Percentiles rank a stretch among this genome's conserved stretches.
These are phyloP conservation scores for Hydrotaea diabolus DNA, from an alignment of 2,888 invertebrate species.

Conservation along the genomic window DNA sequence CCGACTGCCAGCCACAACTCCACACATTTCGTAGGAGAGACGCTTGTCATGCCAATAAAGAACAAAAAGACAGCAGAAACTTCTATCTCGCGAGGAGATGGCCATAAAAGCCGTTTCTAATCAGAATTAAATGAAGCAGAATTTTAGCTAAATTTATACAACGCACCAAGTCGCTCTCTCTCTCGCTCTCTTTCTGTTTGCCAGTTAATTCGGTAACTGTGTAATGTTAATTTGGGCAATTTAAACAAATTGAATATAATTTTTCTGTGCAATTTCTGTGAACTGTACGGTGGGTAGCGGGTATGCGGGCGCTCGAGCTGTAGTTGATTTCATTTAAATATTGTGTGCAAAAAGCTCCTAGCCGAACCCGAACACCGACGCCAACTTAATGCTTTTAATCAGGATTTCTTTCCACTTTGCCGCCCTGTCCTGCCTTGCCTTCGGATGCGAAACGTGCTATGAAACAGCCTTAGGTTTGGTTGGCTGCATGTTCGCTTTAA, in stretches of 20 bases:
- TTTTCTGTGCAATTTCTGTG: slow-evolving; percentile 48
- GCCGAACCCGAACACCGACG: not conserved
- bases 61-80: not conserved
- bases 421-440: not conserved
- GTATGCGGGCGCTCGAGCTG: not conserved
- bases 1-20: not conserved
- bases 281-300: not conserved
- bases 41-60: not conserved
- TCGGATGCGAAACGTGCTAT: not conserved
- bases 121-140: slow-evolving; percentile 58
- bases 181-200: not conserved
- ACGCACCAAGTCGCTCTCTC: not conserved
- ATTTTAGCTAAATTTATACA: slow-evolving; percentile 41
- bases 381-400: slow-evolving; percentile 59
- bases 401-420: slow-evolving; percentile 44
- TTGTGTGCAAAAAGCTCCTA: slow-evolving; percentile 33
- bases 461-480: slow-evolving; percentile 20
- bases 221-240: slow-evolving; percentile 63
- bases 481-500: slow-evolving; percentile 18
- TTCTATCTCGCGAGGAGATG: not conserved
- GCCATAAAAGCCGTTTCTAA: slow-evolving; percentile 40
- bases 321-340: slow-evolving; percentile 32
- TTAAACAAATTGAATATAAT: slow-evolving; percentile 64
- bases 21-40: not conserved
- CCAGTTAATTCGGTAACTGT: slow-evolving; percentile 1